Base-by-base conservation (phyloP, 2,797 vertebrate species). In the Argyrosomus regius region DNA sequence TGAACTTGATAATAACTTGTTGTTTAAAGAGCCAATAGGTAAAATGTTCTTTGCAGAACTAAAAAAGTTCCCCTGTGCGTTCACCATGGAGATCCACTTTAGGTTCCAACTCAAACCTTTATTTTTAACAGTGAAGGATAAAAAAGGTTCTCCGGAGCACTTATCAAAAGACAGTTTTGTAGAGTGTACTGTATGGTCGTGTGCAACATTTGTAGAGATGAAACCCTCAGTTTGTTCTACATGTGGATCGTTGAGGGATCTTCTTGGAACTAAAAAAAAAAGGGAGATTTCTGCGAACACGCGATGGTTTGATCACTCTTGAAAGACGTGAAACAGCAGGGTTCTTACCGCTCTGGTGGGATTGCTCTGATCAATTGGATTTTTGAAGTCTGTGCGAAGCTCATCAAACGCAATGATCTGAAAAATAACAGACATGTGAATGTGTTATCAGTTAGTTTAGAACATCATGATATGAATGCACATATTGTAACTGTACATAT, bases 381-480 rank as follows among this genome's bases (percentile, higher is more conserved):
- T 98, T 93, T 97, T 98, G 95, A 98, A 98, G 94, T 98, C 97
- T 79, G 96, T 98, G 90, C 96, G 95, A 82, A 98, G 96, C 92
- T 98, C 97, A 84, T 98, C 97, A 95, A 98, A 98, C 5, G 97
- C 97, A 80, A 95, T 98, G 90, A 98, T 98, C 97, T 98, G 92
- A 77, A 90, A 91, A 77, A 83, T 17, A 85, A 80, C 35, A 71
- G n/a, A 81, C 57, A 49, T 2, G 46, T 79, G 56, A 75, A 62
- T 84, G 81, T 77, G 52, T 78, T 84, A 70, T 71, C 45, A 20
- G 43, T 62, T 31, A 53, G 62, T 26, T 69, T 5, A 58, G 9
- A 62, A 52, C 13, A 41, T 18, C 31, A 17, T 39, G 35, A 9
- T 39, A 5, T 28, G 11, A 46, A 60, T 46, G 35, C 54, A 66